These are phyloP conservation scores for Acanthis flammea DNA, from an alignment of 2,797 vertebrate species.

Conservation along the genomic window DNA sequence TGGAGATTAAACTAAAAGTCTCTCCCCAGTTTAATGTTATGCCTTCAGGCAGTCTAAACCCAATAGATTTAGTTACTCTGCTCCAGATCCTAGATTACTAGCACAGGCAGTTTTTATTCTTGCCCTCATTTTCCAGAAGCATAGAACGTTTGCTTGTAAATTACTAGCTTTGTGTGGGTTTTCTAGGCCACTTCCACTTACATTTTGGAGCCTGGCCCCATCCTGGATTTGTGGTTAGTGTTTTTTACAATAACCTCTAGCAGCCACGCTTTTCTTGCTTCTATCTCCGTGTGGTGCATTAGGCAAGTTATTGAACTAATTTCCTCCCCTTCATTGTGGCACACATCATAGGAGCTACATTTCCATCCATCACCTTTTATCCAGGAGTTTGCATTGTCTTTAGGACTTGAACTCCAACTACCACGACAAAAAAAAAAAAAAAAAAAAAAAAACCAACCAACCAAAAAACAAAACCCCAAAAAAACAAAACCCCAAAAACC, in stretches of 20 bases:
- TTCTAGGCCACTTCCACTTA: constrained; percentile 49
- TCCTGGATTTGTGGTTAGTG: constrained; percentile 33
- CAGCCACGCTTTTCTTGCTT: neutral
- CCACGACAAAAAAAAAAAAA: neutral
- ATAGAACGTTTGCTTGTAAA: constrained; percentile 7
- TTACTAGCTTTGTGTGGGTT: constrained; percentile 12
- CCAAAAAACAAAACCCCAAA: neutral
- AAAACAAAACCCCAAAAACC: neutral
- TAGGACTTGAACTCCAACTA: neutral
- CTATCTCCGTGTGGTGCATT: neutral
- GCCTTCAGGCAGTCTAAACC: constrained; percentile 59
- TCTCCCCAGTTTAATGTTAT: constrained; percentile 63
- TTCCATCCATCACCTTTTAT: neutral
- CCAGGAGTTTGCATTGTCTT: neutral
- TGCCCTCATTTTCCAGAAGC: constrained; percentile 47
- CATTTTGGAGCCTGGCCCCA: neutral
- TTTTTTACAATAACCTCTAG: constrained; percentile 20
- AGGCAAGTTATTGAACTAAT: neutral
- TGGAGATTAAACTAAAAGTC: constrained; percentile 62
- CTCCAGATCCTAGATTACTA: constrained; percentile 60
- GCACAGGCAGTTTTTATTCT: constrained; percentile 33
- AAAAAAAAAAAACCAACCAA: neutral
- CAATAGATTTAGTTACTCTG: constrained; percentile 50
- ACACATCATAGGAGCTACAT: neutral
- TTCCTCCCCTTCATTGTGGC: neutral